Evolutionary conservation across 2,888 invertebrate genomes (phyloP), one percentile per base, ranked within the genome.

Genomic region (Gerris lacustris): DNA sequence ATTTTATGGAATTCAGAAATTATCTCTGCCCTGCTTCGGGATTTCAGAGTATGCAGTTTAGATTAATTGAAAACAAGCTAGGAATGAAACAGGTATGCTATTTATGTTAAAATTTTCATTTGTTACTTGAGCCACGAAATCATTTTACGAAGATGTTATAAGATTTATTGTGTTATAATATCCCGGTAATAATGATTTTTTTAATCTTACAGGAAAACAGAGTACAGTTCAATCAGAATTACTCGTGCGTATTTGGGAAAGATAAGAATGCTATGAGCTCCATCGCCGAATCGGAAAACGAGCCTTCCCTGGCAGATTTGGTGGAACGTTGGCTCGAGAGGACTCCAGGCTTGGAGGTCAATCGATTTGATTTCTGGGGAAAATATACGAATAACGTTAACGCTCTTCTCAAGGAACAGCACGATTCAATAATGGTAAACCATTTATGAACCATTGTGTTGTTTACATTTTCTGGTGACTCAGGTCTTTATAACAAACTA

Each of bases 1-100:
- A 99, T 81, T 99, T 99, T 79, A 93, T 99, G 90, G 97, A 97
- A 78, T 99, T 99, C 81, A 87, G 98, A 67, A 87, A 91, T 75
- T 94, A 94, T 79, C 83, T 99, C 62, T 89, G 92, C 11, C 94
- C 98, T 0, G 96, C 98, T 0, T 98, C 98, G 0, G 99, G 99
- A 0, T 99, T 99, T 80, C 99, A 99, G 80, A 97, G 96, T 78
- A 82, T 96, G 62, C 95, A 99, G 81, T 99, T 99, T 81, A 87
- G 99, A 17, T 83, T 99, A 31, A 82, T 99, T 71, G 99, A 99
- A 82, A 99, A 98, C 79, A 98, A 97, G 78, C 79, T 87, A n/a
- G 87, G 87, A 47, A 80, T 87, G 2, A 81, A 81, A 76, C 82
- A 83, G 79, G 85, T 85, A 77, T 76, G 78, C 15, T 31, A 31